Percentiles rank a stretch among this genome's conserved stretches.
Conservation (phyloP, 2,113 vertebrate genomes). For the Lycaon pictus region DNA sequence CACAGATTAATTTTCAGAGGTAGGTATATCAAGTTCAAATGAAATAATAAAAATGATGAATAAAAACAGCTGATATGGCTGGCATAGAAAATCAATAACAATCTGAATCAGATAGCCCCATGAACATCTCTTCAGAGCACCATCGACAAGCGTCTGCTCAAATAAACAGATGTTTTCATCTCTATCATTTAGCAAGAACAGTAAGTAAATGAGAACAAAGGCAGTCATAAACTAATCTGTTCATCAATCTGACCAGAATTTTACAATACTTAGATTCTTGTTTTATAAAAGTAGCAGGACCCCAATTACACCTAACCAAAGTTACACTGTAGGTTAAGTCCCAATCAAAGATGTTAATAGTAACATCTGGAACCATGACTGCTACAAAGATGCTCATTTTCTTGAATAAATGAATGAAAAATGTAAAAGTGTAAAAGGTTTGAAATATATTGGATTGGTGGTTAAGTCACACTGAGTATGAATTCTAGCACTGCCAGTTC, state of each 20-base stretch:
- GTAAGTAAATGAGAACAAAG: not conserved
- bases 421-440: not conserved
- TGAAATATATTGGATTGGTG: not conserved
- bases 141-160: not conserved
- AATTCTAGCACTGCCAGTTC: not conserved
- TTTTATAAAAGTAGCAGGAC: not conserved
- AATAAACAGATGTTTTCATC: not conserved
- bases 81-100: not conserved
- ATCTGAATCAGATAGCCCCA: not conserved
- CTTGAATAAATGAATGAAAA: not conserved
- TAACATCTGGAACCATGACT: not conserved
- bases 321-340: not conserved
- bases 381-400: slow-evolving; percentile 17
- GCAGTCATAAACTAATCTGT: not conserved
- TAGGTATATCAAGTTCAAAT: slow-evolving; percentile 13
- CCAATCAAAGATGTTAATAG: slow-evolving; percentile 14
- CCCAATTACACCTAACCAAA: not conserved
- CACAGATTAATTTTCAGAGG: not conserved
- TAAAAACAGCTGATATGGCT: not conserved
- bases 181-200: not conserved
- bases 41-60: not conserved
- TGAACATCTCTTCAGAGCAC: not conserved
- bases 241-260: slow-evolving; percentile 2
- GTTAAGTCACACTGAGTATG: not conserved
- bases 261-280: not conserved